phyloP scores from a whole-genome alignment of 1,140 invertebrate genomes.

The Hycleus phaleratus region DNA sequence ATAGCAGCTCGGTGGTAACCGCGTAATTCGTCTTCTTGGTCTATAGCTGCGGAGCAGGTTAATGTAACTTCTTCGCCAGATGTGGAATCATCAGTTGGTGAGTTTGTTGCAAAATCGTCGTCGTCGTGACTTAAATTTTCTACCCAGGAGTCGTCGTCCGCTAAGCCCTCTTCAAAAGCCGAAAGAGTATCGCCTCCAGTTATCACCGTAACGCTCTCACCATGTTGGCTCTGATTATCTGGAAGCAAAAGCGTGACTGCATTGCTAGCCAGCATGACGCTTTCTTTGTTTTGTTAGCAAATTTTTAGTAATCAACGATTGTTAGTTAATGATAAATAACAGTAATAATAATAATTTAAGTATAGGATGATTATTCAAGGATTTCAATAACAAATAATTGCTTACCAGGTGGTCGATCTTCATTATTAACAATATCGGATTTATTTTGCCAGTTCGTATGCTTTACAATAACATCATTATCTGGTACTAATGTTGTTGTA shows the following conservation, averaged over 20 bases:
- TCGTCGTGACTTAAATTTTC: conserved; percentile 73
- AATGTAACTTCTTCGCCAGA: conserved; percentile 49
- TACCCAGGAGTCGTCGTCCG: conserved; percentile 82
- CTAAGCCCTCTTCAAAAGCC: conserved; percentile 70
- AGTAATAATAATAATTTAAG: neutral
- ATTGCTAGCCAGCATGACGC: conserved; percentile 36
- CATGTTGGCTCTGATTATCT: conserved; percentile 24
- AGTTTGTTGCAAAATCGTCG: conserved; percentile 50
- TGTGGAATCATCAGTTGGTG: conserved; percentile 49
- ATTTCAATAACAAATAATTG: neutral
- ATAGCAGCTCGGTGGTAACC: conserved; percentile 73
- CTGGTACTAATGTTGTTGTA: conserved; percentile 59
- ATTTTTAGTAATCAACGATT: neutral
- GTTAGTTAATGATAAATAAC: neutral
- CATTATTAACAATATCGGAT: neutral
- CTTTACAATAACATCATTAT: conserved; percentile 44
- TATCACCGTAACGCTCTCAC: conserved; percentile 51
- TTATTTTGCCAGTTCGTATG: conserved; percentile 44
- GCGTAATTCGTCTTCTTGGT: conserved; percentile 71
- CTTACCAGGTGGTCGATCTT: conserved; percentile 18
- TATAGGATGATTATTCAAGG: neutral
- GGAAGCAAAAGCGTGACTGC: conserved; percentile 23
- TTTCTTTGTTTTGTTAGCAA: conserved; percentile 10
- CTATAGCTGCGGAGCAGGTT: conserved; percentile 45
- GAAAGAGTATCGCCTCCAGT: conserved; percentile 57